Percentiles rank a stretch among this genome's conserved stretches.
phyloP scores from a whole-genome alignment of 2,888 invertebrate species.

The Aspidapion aeneum region DNA sequence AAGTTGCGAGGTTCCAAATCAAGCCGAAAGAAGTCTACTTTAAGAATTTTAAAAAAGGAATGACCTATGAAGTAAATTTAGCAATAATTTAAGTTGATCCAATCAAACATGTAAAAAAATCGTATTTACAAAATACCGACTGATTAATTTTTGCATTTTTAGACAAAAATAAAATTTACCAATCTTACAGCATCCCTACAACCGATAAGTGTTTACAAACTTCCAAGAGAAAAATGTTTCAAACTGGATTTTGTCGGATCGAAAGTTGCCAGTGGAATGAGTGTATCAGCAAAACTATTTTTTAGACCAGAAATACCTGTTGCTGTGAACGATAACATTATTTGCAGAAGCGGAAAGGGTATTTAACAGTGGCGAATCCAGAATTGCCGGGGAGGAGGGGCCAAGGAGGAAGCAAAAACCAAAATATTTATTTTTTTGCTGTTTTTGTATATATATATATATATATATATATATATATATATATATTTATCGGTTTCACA shows the following conservation, averaged over 20 bases:
- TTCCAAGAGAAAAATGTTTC: conserved; percentile 39
- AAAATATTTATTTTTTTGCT: too few species aligned
- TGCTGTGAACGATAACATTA: conserved; percentile 39
- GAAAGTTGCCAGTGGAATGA: conserved; percentile 47
- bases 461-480: too few species aligned
- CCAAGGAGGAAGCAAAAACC: too few species aligned
- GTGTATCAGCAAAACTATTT: conserved; percentile 36
- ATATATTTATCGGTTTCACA: too few species aligned
- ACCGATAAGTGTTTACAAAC: conserved; percentile 35
- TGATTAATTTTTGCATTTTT: too few species aligned
- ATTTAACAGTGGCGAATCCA: too few species aligned
- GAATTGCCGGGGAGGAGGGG: too few species aligned
- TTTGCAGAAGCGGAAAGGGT: conserved; percentile 39
- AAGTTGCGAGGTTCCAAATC: conserved; percentile 30
- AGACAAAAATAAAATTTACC: conserved; percentile 36
- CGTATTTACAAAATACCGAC: too few species aligned
- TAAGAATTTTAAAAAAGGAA: conserved; percentile 40
- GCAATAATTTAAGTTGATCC: too few species aligned
- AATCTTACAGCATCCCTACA: conserved; percentile 38
- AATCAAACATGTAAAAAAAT: too few species aligned
- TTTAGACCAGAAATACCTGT: conserved; percentile 41
- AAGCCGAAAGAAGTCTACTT: conserved; percentile 40
- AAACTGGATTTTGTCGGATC: conserved; percentile 30
- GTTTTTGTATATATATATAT: too few species aligned
- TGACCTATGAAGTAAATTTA: conserved; percentile 38